Evolutionary conservation across 2,888 invertebrate species (phyloP), one percentile per base, ranked within the genome.

Genomic region (Lasioglossum oenotherae): DNA sequence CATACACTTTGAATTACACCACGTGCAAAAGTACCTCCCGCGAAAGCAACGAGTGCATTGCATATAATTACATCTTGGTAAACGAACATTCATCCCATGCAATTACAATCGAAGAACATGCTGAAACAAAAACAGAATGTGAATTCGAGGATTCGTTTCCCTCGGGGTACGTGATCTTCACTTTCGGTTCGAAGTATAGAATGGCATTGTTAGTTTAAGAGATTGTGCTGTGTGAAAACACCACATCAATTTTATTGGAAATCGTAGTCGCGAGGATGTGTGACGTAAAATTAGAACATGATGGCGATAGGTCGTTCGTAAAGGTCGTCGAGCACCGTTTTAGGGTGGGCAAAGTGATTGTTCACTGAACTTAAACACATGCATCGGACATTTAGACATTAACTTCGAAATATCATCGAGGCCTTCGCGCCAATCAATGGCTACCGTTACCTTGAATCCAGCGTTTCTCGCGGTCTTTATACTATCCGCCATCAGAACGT

Each of bases 401-500:
- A 74, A 76, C 23, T 38, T 12, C 16, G 44, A 31, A 23, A 83
- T 19, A 27, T 74, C 74, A 4, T 53, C 10, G 19, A n/a, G 27
- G 19, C 31, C 8, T 23, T 49, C 53, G 8, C 57, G 16, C 14
- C 31, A 35, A 69, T 64, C n/a, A 27, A 27, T 53, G 46, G 46
- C 19, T 38, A 5, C 27, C 4, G 35, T 81, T 94, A 98, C 98
- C 96, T 97, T 97, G 93, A 97, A 97, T 78, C 97, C 97, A 87
- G 96, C 96, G 82, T 97, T 96, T 88, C 95, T 96, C 0, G 98
- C 98, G 31, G 97, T 94, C 44, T 96, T 96, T 87, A 97, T 96
- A 93, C 97, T 97, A 85, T 96, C 96, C 14, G 95, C 95, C 95
- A 98, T 96, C 76, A 98, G 95, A 90, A 97, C 96, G 90, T 97